Conservation (phyloP, 53 echinoderm and acorn worm species). For the Echinarachnius parma region DNA sequence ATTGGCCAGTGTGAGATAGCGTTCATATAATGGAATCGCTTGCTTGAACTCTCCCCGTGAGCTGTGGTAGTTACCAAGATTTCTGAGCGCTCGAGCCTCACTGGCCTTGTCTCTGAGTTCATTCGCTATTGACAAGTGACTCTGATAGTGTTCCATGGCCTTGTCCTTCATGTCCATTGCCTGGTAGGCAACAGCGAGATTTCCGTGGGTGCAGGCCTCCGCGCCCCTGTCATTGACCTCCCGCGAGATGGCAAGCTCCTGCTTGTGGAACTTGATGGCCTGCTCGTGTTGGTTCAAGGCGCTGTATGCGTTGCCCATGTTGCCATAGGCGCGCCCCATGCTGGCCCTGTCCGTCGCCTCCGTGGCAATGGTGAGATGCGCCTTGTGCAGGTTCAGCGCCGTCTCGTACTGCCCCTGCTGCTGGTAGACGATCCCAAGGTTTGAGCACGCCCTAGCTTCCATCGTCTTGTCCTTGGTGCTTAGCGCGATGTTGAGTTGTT, state of each 20-base stretch:
- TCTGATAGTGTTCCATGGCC: constrained; percentile 91
- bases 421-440: constrained; percentile 93
- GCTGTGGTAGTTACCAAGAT: constrained; percentile 91
- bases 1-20: constrained; percentile 72
- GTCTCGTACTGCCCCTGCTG: constrained; percentile 89
- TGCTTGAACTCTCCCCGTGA: constrained; percentile 89
- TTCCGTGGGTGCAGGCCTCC: constrained; percentile 95
- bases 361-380: constrained; percentile 85
- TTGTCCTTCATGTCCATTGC: constrained; percentile 92
- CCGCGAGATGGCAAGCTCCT: constrained; percentile 89
- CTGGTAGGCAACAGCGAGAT: constrained; percentile 96
- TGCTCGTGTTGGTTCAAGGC: constrained; percentile 89
- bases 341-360: constrained; percentile 65
- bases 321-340: constrained; percentile 93
- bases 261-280: constrained; percentile 97
- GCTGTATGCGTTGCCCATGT: constrained; percentile 98
- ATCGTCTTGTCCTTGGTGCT: constrained; percentile 87
- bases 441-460: constrained; percentile 94
- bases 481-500: constrained; percentile 94
- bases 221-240: constrained; percentile 92
- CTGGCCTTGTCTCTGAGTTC: constrained; percentile 87
- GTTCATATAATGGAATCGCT: constrained; percentile 88
- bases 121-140: constrained; percentile 72
- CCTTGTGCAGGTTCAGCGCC: constrained; percentile 96
- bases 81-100: constrained; percentile 76